Evolutionary conservation across 2,797 vertebrate genomes (phyloP).

Genomic region (Bufotes viridis): DNA sequence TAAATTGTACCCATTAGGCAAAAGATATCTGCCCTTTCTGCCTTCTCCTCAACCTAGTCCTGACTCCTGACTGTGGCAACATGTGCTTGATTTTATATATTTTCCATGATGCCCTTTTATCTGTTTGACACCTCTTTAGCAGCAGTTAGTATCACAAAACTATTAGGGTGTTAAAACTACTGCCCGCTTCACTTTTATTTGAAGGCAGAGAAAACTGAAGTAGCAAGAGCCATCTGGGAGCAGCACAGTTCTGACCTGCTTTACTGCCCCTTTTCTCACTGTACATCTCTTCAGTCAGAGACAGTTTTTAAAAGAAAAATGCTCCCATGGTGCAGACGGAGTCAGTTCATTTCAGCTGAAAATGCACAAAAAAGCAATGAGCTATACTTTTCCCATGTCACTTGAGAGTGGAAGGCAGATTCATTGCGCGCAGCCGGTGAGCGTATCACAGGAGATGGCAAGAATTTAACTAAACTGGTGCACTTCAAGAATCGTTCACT

Average conservation of each 20-base stretch:
- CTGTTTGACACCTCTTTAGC: neutral
- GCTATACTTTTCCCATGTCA: slow-evolving; percentile 31
- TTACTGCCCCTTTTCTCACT: neutral
- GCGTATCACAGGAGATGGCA: slow-evolving; percentile 9
- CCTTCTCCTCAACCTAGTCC: neutral
- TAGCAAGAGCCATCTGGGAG: neutral
- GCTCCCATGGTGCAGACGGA: neutral
- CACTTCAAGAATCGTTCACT: slow-evolving; percentile 19
- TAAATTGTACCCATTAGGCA: neutral
- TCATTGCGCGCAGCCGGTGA: slow-evolving; percentile 25
- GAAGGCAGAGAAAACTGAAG: neutral
- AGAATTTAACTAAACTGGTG: slow-evolving; percentile 20
- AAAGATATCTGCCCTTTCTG: neutral
- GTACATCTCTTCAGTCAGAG: neutral
- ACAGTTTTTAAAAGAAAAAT: slow-evolving; percentile 18
- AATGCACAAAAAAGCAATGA: slow-evolving; percentile 34
- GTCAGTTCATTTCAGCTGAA: slow-evolving; percentile 33
- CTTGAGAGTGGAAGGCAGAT: slow-evolving; percentile 32
- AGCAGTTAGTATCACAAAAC: neutral
- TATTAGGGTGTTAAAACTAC: neutral
- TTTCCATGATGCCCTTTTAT: neutral
- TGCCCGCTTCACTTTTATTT: neutral
- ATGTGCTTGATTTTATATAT: neutral
- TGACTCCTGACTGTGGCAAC: neutral
- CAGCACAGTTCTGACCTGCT: neutral